phyloP scores from a whole-genome alignment of 2,113 vertebrate species.

The Cacatua alba region DNA sequence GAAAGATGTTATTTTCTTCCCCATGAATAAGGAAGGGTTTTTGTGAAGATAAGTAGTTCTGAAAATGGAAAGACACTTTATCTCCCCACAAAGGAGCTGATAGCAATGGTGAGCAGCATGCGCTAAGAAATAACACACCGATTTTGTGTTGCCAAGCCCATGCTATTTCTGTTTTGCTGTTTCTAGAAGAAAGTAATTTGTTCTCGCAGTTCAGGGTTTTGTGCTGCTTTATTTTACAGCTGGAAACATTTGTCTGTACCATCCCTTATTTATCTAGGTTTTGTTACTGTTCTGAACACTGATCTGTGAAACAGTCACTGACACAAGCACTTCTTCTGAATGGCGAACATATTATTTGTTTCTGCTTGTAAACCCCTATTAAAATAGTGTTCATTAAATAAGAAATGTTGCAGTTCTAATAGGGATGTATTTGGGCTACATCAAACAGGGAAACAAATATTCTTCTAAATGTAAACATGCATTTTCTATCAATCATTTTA shows the following conservation, averaged over 20 bases:
- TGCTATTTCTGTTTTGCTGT: background rate
- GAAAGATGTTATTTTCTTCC: background rate
- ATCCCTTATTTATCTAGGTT: background rate
- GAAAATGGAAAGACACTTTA: background rate
- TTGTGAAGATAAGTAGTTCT: background rate
- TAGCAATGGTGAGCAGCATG: background rate
- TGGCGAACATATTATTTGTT: background rate
- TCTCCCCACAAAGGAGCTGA: background rate
- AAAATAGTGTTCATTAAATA: background rate
- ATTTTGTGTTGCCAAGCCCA: background rate
- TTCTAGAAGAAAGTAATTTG: constrained; percentile 3
- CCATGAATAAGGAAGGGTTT: background rate
- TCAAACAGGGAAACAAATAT: background rate
- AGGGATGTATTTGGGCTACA: background rate
- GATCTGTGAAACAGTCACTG: background rate
- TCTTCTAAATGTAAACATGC: background rate
- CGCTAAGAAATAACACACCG: background rate
- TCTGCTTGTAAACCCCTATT: background rate
- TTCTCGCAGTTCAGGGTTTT: background rate
- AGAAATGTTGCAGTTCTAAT: background rate
- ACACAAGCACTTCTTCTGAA: background rate
- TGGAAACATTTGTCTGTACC: constrained; percentile 7
- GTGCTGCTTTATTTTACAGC: constrained; percentile 10
- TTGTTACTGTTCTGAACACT: background rate
- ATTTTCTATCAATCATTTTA: background rate